Base-by-base conservation (phyloP, 1,140 invertebrate species). In the Venturia canescens region DNA sequence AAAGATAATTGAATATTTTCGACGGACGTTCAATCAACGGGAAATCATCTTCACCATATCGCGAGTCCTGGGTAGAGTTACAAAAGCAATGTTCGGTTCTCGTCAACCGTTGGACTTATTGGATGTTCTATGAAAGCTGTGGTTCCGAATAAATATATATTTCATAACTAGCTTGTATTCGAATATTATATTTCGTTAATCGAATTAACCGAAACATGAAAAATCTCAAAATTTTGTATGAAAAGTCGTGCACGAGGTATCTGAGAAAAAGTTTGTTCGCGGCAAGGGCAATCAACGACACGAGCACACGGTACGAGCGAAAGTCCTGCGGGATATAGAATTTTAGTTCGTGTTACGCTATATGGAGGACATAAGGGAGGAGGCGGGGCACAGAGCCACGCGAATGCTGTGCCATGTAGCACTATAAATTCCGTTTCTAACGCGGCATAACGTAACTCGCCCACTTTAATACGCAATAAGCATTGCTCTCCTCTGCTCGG, bases 391-490 rank as follows among this genome's bases (percentile, higher is more conserved):
- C 11, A 27, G 3, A 44, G 38, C 3, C 34, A 34, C 34, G 34
- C 34, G 34, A 34, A 9, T 9, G 34, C 57, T 63, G 16, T 63
- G 7, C 23, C 60, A 23, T 63, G 60, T 26, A 48, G n/a, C 29
- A 76, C 66, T 78, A 63, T 82, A 82, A 82, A 82, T 78, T 82
- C 74, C 34, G 76, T 50, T 76, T 76, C 78, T 80, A 82, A 82
- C 78, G 27, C 26, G 63, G 67, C 66, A 53, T 80, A 80, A 80
- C 82, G 69, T 83, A 83, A 83, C 76, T 83, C 77, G 70, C 76
- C 79, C 82, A 81, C 76, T 83, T 83, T 83, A 83, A 83, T 83
- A 83, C 76, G 82, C 80, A 83, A 83, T 83, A 83, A 83, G 79
- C 75, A 79, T 69, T 75, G 29, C 21, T 26, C 76, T 34, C 63